Conservation (phyloP, 2,888 invertebrate species). For the Tethea ocularis region DNA sequence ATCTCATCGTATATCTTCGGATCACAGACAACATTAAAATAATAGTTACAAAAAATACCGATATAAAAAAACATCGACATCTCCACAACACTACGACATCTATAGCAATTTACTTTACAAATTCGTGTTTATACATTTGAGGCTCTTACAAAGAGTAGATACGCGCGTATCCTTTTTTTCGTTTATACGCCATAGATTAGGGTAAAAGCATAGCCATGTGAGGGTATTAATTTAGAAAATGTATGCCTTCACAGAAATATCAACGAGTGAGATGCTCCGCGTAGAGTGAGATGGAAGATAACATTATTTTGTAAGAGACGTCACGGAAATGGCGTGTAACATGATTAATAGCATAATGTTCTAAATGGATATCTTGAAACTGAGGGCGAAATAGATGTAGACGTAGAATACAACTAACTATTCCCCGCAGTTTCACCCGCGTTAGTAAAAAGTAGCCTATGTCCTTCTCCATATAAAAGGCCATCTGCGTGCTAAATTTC, state of each 20-base stretch:
- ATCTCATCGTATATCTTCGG: too few species aligned
- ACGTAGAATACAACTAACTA: neutral
- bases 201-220: constrained; percentile 51
- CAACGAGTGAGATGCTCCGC: constrained; percentile 13
- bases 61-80: constrained; percentile 13
- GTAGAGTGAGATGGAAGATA: constrained; percentile 10
- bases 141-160: constrained; percentile 16
- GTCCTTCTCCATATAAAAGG: too few species aligned
- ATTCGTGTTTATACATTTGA: constrained; percentile 43
- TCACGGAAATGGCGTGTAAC: neutral
- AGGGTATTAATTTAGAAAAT: constrained; percentile 34
- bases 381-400: neutral
- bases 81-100: constrained; percentile 30
- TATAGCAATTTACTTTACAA: constrained; percentile 44
- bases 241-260: neutral
- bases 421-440: too few species aligned
- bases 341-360: neutral
- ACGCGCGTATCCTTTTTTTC: constrained; percentile 43
- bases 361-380: neutral
- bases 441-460: too few species aligned
- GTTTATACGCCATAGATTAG: constrained; percentile 40
- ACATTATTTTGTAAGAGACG: neutral
- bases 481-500: too few species aligned
- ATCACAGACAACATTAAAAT: too few species aligned
- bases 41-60: neutral